phyloP scores from a whole-genome alignment of 2,888 invertebrate species.

The Noctua fimbriata region DNA sequence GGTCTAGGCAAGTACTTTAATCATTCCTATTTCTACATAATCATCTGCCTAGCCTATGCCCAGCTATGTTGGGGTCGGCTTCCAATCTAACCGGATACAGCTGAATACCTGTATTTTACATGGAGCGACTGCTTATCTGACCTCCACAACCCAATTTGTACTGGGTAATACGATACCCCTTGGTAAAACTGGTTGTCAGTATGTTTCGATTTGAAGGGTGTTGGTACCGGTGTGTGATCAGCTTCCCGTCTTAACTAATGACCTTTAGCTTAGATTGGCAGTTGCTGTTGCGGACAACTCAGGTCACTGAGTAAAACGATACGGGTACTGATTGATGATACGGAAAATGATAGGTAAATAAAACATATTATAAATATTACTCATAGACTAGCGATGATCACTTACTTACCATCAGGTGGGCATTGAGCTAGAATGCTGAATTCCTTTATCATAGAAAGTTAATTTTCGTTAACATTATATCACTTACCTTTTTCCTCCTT shows the following conservation, averaged over 20 bases:
- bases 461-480: neutral
- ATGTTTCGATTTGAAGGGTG: neutral
- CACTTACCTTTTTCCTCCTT: conserved; percentile 28
- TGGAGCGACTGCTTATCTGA: neutral
- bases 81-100: neutral
- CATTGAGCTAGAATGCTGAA: neutral
- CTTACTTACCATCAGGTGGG: neutral
- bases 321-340: neutral
- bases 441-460: neutral
- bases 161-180: neutral
- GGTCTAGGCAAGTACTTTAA: too few species aligned
- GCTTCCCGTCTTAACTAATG: neutral
- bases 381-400: too few species aligned
- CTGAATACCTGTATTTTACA: neutral
- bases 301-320: neutral
- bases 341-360: neutral
- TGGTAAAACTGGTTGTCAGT: neutral
- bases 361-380: neutral
- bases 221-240: neutral
- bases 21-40: neutral
- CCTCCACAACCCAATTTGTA: neutral
- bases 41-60: neutral
- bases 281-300: neutral
- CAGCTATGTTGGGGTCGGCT: neutral
- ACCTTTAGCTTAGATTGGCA: neutral